Conservation (phyloP, 1,140 invertebrate species). For the Drosophila funebris region DNA sequence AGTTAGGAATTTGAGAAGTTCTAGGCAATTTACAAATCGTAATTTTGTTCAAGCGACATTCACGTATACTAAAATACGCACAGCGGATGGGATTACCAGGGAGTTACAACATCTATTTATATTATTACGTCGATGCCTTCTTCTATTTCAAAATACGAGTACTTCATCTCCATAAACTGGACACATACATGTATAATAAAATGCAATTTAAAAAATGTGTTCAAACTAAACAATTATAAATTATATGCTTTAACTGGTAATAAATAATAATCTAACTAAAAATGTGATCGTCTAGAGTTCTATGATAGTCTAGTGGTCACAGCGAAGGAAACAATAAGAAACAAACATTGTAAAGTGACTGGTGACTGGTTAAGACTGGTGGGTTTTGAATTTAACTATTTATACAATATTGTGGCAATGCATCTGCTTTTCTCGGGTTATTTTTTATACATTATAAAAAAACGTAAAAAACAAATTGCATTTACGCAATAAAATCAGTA, state of each 20-base stretch:
- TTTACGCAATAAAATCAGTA: constrained; percentile 80
- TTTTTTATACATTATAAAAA: constrained; percentile 27
- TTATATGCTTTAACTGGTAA: not conserved
- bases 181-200: constrained; percentile 46
- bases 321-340: constrained; percentile 19
- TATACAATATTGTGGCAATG: constrained; percentile 25
- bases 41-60: constrained; percentile 16
- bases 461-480: constrained; percentile 82
- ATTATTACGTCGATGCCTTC: not conserved
- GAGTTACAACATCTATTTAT: constrained; percentile 38
- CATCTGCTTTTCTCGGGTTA: constrained; percentile 40
- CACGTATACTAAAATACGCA: constrained; percentile 3
- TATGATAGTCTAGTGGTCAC: constrained; percentile 51
- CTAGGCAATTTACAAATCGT: constrained; percentile 23
- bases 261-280: constrained; percentile 9
- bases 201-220: constrained; percentile 6
- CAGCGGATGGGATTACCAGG: constrained; percentile 18
- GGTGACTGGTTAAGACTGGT: constrained; percentile 40
- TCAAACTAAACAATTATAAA: constrained; percentile 6
- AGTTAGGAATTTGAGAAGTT: not conserved
- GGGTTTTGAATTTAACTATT: constrained; percentile 44
- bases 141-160: constrained; percentile 1
- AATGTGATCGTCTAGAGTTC: constrained; percentile 63
- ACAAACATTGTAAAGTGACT: constrained; percentile 28
- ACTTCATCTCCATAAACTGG: constrained; percentile 51